Conservation (phyloP, 2,888 invertebrate species). For the Dinocampus coccinellae region DNA sequence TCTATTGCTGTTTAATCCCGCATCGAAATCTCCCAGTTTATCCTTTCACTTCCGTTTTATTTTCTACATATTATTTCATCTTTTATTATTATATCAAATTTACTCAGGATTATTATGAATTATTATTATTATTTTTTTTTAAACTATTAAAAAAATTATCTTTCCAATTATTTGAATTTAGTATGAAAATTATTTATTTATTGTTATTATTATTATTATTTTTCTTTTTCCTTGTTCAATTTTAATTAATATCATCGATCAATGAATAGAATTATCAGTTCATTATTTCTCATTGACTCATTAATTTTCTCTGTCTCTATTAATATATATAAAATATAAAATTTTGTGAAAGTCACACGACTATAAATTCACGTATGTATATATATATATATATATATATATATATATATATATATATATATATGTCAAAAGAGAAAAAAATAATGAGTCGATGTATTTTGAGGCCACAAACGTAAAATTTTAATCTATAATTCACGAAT, state of each 20-base stretch:
- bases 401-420: neutral
- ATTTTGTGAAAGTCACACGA: neutral
- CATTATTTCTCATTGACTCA: neutral
- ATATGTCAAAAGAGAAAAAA: slow-evolving; percentile 12
- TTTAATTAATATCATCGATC: too few species aligned
- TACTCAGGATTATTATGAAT: too few species aligned
- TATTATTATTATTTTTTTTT: too few species aligned
- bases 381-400: neutral
- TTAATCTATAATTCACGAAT: too few species aligned
- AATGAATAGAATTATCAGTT: neutral
- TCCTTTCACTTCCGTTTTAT: neutral
- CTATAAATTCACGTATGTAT: neutral
- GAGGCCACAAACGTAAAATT: neutral
- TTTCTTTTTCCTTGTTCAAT: too few species aligned
- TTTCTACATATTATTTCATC: neutral
- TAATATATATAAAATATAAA: too few species aligned
- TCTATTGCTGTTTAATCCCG: neutral
- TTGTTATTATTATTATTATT: neutral
- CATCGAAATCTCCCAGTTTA: neutral
- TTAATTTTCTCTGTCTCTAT: neutral
- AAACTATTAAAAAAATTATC: too few species aligned
- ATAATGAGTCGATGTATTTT: too few species aligned
- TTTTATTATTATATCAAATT: neutral
- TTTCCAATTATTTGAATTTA: too few species aligned
- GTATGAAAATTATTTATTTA: too few species aligned